Base-by-base conservation (phyloP, 2,797 vertebrate genomes). In the Arctocebus calabarensis region DNA sequence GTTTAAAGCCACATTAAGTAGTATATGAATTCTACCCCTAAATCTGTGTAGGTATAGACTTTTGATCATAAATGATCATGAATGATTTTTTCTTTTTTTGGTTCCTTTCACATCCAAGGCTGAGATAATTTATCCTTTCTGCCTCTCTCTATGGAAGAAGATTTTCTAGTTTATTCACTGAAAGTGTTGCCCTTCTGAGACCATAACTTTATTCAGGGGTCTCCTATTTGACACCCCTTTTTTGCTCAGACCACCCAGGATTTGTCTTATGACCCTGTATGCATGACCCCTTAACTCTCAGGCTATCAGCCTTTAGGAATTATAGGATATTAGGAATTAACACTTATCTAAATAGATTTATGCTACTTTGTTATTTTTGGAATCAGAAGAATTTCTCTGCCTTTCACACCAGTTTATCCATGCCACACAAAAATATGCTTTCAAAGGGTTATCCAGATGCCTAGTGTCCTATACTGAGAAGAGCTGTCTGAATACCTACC, bases 391-490 rank as follows among this genome's bases (percentile, higher is more conserved):
- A 89, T 61, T 86, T 83, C 48, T 59, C 91, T 85, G 48, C 40
- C 52, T 95, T 68, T 79, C 62, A 70, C 7, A 68, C 64, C 11
- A 83, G 32, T 64, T 78, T 83, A 86, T 62, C 29, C 25, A 82
- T 43, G 29, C 29, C 83, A 86, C 61, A 89, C 16, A 66, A 73
- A 97, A 95, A 61, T 55, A 73, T 32, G 22, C 81, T 91, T 88
- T 86, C 68, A 83, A 91, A 94, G 59, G 55, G 37, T 88, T 92
- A 79, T 70, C 37, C 17, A 64, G 92, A 82, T 70, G 89, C 95
- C 87, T 71, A 78, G 40, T 66, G 17, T 78, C 20, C 20, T 90
- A 4, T 45, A 78, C 37, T 84, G 73, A 66, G 48, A 95, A 43
- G 57, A 77, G 52, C 57, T 95, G n/a, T 71, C 34, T 94, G 68